A percentile compares a stretch with the other conserved stretches of the same genome.
These are phyloP conservation scores for Macrosoma leucophasiata DNA, from an alignment of 2,888 invertebrate species.

Conservation along the genomic window DNA sequence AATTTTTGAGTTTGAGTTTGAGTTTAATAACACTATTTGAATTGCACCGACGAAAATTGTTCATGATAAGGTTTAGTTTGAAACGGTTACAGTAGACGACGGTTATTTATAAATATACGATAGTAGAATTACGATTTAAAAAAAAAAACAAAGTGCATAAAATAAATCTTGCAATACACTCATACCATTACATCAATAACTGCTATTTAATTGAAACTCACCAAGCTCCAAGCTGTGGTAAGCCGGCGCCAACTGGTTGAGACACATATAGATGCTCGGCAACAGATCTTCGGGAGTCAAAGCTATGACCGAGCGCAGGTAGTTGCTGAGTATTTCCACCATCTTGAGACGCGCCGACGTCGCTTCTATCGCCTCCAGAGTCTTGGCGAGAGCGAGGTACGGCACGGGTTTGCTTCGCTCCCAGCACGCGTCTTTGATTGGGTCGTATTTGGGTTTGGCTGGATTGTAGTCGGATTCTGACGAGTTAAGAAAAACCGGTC, in stretches of 20 bases:
- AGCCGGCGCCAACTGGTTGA: constrained; percentile 97
- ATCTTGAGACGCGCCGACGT: constrained; percentile 91
- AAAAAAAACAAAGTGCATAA: no score
- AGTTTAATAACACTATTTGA: no score
- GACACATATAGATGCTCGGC: constrained; percentile 92
- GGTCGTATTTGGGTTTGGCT: constrained; percentile 82
- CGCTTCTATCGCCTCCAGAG: constrained; percentile 92
- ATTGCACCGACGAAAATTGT: no score
- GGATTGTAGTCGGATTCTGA: constrained; percentile 80
- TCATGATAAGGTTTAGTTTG: no score
- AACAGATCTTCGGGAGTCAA: constrained; percentile 93
- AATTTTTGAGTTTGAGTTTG: no score
- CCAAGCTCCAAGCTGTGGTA: constrained; percentile 85
- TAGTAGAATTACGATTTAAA: no score
- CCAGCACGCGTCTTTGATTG: constrained; percentile 90
- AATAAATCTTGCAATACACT: no score
- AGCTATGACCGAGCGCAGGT: constrained; percentile 89
- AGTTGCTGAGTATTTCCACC: constrained; percentile 93
- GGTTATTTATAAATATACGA: no score
- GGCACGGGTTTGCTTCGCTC: constrained; percentile 85
- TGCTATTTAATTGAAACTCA: constrained; percentile 35
- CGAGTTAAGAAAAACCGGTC: no score
- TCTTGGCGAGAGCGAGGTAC: constrained; percentile 92
- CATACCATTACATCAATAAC: no score
- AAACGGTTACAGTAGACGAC: no score